phyloP scores from a whole-genome alignment of 2,888 invertebrate species.

The Xanthorhoe spadicearia region DNA sequence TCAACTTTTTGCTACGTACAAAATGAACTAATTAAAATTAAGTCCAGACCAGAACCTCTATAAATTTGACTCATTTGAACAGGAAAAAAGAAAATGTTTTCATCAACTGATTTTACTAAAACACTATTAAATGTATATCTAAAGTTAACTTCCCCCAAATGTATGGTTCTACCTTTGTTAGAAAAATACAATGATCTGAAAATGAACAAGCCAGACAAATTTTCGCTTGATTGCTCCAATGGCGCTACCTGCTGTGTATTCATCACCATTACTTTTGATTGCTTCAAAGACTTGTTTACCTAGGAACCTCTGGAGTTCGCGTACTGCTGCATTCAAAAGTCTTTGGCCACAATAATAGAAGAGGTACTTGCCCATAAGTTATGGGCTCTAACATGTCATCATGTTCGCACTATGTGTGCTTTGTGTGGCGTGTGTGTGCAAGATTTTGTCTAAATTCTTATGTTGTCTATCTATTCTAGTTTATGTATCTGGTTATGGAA shows the following conservation, averaged over 20 bases:
- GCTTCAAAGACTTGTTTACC: slow-evolving; percentile 55
- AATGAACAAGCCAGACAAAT: background rate
- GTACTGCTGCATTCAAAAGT: slow-evolving; percentile 88
- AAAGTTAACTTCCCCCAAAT: background rate
- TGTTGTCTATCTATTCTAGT: background rate
- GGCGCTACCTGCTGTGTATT: background rate
- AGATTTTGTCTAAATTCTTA: slow-evolving; percentile 4
- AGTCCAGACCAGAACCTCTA: too few relatives aligned
- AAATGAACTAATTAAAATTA: background rate
- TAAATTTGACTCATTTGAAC: too few relatives aligned
- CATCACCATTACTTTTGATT: slow-evolving; percentile 27
- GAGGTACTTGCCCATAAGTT: slow-evolving; percentile 84
- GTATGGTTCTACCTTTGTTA: background rate
- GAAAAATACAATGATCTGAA: background rate
- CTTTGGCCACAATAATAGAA: slow-evolving; percentile 86
- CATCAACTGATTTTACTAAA: background rate
- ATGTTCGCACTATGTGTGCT: slow-evolving; percentile 56
- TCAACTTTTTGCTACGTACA: background rate
- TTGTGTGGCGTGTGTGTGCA: slow-evolving; percentile 33
- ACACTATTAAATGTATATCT: too few relatives aligned
- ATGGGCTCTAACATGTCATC: slow-evolving; percentile 47
- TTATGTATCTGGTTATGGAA: slow-evolving; percentile 11
- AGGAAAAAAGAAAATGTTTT: too few relatives aligned
- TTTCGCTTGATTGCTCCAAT: slow-evolving; percentile 6
- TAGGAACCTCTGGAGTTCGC: slow-evolving; percentile 86